Evolutionary conservation across 2,888 invertebrate genomes (phyloP).

Genomic region (Sarcophaga subvicina): DNA sequence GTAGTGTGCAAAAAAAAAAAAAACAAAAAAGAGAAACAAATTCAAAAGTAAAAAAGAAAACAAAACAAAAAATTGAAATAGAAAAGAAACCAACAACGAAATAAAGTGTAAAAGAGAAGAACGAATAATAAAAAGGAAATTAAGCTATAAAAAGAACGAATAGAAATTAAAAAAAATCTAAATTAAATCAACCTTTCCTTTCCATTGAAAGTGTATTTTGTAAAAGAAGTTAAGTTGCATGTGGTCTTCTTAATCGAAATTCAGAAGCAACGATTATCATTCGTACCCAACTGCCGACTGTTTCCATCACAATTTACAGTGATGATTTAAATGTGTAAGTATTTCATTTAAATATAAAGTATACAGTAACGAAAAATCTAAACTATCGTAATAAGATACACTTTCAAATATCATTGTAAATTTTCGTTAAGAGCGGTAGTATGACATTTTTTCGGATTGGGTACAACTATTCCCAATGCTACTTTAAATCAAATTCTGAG

Average conservation of each 20-base stretch:
- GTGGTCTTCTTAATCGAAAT: slow-evolving; percentile 3
- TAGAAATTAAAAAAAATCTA: slow-evolving; percentile 60
- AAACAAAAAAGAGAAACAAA: slow-evolving; percentile 48
- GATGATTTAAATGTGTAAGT: slow-evolving; percentile 75
- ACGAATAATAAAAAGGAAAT: slow-evolving; percentile 30
- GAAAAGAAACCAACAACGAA: slow-evolving; percentile 63
- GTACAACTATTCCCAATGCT: too few relatives aligned
- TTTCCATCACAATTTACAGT: slow-evolving; percentile 66
- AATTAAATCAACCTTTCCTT: slow-evolving; percentile 51
- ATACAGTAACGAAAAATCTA: background rate
- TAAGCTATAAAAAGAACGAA: slow-evolving; percentile 21
- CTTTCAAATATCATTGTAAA: too few relatives aligned
- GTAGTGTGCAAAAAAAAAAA: slow-evolving; percentile 68
- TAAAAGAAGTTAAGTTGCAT: slow-evolving; percentile 41
- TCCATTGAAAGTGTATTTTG: slow-evolving; percentile 48
- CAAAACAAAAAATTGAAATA: slow-evolving; percentile 57
- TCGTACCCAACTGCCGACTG: slow-evolving; percentile 28
- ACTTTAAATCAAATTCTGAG: too few relatives aligned
- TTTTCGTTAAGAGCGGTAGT: too few relatives aligned
- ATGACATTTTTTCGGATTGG: too few relatives aligned
- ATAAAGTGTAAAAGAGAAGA: slow-evolving; percentile 55
- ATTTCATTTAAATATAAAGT: slow-evolving; percentile 28
- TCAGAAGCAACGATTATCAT: slow-evolving; percentile 43
- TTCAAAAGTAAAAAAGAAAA: slow-evolving; percentile 63
- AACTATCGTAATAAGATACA: too few relatives aligned